A percentile compares a stretch with the other conserved stretches of the same genome.
These are phyloP conservation scores for Linnaemya vulpina DNA, from an alignment of 2,888 invertebrate species.

Conservation along the genomic window DNA sequence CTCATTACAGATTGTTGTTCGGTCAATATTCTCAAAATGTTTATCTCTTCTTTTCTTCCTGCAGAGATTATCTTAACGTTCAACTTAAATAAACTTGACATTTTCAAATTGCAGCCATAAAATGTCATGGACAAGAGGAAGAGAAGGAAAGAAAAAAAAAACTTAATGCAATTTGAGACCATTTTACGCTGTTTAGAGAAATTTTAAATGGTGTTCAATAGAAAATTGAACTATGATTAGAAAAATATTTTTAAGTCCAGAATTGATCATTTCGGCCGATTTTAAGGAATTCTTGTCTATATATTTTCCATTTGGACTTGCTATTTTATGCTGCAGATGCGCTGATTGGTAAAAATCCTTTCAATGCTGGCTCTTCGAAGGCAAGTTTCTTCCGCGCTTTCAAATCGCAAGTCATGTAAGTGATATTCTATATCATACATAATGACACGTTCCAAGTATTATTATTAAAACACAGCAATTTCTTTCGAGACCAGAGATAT, in stretches of 20 bases:
- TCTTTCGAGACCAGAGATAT: no score
- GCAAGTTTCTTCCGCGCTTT: no score
- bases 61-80: conserved; percentile 80
- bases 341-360: no score
- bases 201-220: neutral
- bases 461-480: no score
- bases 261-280: neutral
- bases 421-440: no score
- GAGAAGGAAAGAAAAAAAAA: neutral
- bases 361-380: no score
- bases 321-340: no score
- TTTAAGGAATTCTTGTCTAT: no score
- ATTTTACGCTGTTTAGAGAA: neutral
- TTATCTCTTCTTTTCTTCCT: conserved; percentile 75
- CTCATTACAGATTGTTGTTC: conserved; percentile 56
- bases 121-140: conserved; percentile 4
- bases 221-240: neutral
- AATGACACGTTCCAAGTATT: no score
- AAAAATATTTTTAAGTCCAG: neutral
- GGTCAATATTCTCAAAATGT: conserved; percentile 81
- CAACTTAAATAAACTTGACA: conserved; percentile 74
- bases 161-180: neutral
- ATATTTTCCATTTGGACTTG: no score
- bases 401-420: no score
- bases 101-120: conserved; percentile 54